phyloP scores from a whole-genome alignment of 1,140 invertebrate species.

The Araneus ventricosus region DNA sequence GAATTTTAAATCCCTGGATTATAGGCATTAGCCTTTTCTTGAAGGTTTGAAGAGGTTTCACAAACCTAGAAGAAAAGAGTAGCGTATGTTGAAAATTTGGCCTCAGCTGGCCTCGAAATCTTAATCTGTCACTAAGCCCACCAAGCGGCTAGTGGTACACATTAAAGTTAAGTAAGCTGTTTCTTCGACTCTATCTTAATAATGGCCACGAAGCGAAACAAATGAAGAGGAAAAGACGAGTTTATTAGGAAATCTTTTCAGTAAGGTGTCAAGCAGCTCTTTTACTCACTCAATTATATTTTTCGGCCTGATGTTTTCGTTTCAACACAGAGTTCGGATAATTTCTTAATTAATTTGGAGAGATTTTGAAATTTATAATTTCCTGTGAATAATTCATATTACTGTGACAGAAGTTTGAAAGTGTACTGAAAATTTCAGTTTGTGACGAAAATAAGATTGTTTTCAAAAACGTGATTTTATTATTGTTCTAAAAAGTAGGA shows the following conservation, averaged over 20 bases:
- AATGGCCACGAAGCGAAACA: neutral
- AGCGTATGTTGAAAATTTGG: constrained; percentile 52
- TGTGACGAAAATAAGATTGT: too few relatives aligned
- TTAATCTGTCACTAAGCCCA: constrained; percentile 68
- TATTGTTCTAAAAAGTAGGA: too few relatives aligned
- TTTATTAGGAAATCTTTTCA: constrained; percentile 68
- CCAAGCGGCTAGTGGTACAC: neutral
- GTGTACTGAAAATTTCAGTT: too few relatives aligned
- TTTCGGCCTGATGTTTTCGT: constrained; percentile 30
- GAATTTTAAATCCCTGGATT: constrained; percentile 55
- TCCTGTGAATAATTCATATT: neutral
- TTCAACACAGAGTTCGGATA: neutral
- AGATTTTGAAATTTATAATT: neutral
- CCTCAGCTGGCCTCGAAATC: constrained; percentile 60
- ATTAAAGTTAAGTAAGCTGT: constrained; percentile 72
- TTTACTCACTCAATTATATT: constrained; percentile 54
- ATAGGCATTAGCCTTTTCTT: constrained; percentile 15
- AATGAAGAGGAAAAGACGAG: constrained; percentile 58
- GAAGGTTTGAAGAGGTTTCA: neutral
- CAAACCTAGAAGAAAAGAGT: constrained; percentile 47
- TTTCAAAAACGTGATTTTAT: too few relatives aligned
- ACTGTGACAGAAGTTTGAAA: too few relatives aligned
- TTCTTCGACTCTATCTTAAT: constrained; percentile 39
- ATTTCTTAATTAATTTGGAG: neutral
- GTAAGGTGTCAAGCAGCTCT: constrained; percentile 29